phyloP scores from a whole-genome alignment of 2,888 invertebrate genomes.

The Lycocerus yunnanus region DNA sequence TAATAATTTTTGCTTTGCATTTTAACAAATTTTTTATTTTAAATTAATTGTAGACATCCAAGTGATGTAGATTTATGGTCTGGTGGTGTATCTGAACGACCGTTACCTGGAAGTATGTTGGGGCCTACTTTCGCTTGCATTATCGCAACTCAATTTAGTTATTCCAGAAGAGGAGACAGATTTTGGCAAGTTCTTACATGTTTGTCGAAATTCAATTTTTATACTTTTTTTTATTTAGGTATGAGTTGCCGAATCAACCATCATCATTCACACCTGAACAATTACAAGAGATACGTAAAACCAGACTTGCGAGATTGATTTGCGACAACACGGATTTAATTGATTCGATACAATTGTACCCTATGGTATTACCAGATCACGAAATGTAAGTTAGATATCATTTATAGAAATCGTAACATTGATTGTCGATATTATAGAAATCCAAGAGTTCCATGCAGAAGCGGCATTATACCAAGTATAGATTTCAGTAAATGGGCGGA shows the following conservation, averaged over 20 bases:
- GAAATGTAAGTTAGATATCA: conserved; percentile 85
- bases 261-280: conserved; percentile 90
- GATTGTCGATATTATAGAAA: conserved; percentile 68
- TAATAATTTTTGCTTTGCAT: conserved; percentile 48
- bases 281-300: conserved; percentile 80
- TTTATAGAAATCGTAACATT: not conserved
- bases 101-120: conserved; percentile 88
- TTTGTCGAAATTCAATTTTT: not conserved
- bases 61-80: conserved; percentile 94
- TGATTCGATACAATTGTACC: conserved; percentile 88
- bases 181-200: conserved; percentile 73
- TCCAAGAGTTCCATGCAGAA: conserved; percentile 90
- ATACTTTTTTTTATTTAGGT: conserved; percentile 59
- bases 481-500: conserved; percentile 93
- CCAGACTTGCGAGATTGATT: conserved; percentile 79
- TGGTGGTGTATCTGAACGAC: conserved; percentile 89
- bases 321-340: conserved; percentile 93
- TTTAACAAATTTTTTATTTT: not conserved
- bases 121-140: conserved; percentile 94
- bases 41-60: conserved; percentile 68
- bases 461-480: conserved; percentile 83
- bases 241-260: conserved; percentile 88
- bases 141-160: conserved; percentile 91
- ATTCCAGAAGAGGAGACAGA: conserved; percentile 85
- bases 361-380: conserved; percentile 90